A percentile compares a stretch with the other conserved stretches of the same genome.
phyloP scores from a whole-genome alignment of 2,888 invertebrate species.

The Drosophila paracracens region DNA sequence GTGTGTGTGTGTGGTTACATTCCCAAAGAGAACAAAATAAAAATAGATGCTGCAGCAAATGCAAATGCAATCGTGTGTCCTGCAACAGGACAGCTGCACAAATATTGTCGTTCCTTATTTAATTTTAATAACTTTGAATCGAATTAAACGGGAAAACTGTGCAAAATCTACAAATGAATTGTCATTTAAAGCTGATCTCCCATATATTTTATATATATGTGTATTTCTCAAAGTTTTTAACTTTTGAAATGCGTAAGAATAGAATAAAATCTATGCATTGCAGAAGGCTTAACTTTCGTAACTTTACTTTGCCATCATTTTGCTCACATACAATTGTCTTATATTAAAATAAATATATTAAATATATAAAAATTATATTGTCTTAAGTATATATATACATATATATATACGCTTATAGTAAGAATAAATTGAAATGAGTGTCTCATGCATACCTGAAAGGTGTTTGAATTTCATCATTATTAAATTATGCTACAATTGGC shows the following conservation, averaged over 20 bases:
- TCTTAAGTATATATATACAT: too few species aligned
- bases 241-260: not conserved
- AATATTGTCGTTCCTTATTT: not conserved
- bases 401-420: not conserved
- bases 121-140: not conserved
- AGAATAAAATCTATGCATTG: not conserved
- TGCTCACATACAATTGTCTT: not conserved
- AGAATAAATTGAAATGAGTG: not conserved
- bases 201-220: not conserved
- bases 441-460: not conserved
- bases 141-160: not conserved
- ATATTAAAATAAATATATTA: not conserved
- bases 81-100: conserved; percentile 37
- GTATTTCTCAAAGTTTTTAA: not conserved
- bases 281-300: not conserved
- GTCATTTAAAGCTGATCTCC: not conserved
- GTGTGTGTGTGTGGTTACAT: conserved; percentile 29
- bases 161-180: not conserved
- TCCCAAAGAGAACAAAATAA: conserved; percentile 23
- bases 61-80: conserved; percentile 28
- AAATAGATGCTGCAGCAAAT: conserved; percentile 10
- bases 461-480: not conserved
- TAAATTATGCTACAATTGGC: not conserved
- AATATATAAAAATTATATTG: not conserved
- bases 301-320: not conserved